A percentile compares a stretch with the other conserved stretches of the same genome.
phyloP scores from a whole-genome alignment of 2,113 vertebrate species.

The Daboia siamensis region DNA sequence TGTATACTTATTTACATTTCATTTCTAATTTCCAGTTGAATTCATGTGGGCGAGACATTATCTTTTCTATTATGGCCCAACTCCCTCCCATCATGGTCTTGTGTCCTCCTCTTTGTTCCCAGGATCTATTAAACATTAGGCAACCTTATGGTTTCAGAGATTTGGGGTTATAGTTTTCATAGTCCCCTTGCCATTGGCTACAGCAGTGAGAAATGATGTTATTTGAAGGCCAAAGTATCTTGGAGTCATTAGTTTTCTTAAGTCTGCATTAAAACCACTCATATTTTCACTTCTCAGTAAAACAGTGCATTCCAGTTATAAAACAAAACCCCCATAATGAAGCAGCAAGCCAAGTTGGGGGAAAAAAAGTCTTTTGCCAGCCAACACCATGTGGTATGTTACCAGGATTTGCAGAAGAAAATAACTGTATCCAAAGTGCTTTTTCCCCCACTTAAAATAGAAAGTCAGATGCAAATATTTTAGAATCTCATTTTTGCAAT shows the following conservation, averaged over 20 bases:
- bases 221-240: background rate
- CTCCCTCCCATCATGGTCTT: background rate
- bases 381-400: background rate
- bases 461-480: constrained; percentile 20
- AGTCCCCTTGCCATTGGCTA: background rate
- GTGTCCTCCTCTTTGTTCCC: background rate
- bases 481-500: background rate
- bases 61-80: background rate
- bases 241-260: background rate
- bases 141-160: background rate
- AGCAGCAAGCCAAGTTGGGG: background rate
- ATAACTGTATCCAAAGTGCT: background rate
- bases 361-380: background rate
- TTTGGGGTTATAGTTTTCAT: background rate
- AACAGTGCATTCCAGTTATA: background rate
- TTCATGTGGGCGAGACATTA: background rate
- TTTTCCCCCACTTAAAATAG: constrained; percentile 21
- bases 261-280: background rate
- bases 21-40: background rate
- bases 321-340: background rate
- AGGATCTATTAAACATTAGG: background rate
- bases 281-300: background rate
- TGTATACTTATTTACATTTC: background rate
- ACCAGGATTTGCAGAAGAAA: background rate
- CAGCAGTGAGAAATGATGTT: background rate